These are phyloP conservation scores for Myotis daubentonii DNA, from an alignment of 2,797 vertebrate species.

Conservation along the genomic window DNA sequence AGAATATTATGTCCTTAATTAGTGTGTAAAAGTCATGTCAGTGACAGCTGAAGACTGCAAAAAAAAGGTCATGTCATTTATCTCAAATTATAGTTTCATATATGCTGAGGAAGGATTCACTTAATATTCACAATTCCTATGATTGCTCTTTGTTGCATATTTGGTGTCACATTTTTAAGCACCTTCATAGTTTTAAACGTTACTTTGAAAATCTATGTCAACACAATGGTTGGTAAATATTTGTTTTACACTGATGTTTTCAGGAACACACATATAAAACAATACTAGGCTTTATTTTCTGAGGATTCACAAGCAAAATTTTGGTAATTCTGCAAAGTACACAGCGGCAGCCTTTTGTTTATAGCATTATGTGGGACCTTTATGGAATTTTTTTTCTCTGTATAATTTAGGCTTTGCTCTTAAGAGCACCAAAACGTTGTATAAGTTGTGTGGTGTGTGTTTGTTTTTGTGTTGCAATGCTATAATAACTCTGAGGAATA, in stretches of 20 bases:
- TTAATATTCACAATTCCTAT: neutral
- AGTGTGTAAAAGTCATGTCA: neutral
- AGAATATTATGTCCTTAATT: neutral
- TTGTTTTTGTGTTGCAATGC: neutral
- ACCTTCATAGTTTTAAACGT: constrained; percentile 3
- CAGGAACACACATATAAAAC: neutral
- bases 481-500: neutral
- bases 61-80: neutral
- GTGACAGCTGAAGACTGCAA: neutral
- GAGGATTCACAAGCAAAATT: neutral
- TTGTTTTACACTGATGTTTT: constrained; percentile 33
- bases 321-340: neutral
- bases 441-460: neutral
- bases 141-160: neutral
- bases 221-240: neutral
- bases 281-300: neutral
- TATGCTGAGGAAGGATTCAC: neutral
- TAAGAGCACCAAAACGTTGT: neutral
- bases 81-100: constrained; percentile 33
- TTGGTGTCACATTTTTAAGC: neutral
- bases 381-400: neutral
- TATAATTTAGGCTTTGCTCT: neutral
- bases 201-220: constrained; percentile 31
- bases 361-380: neutral
- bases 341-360: neutral